Percentiles rank a stretch among this genome's conserved stretches.
Conservation (phyloP, 2,113 vertebrate genomes). For the Atlantisia rogersi region DNA sequence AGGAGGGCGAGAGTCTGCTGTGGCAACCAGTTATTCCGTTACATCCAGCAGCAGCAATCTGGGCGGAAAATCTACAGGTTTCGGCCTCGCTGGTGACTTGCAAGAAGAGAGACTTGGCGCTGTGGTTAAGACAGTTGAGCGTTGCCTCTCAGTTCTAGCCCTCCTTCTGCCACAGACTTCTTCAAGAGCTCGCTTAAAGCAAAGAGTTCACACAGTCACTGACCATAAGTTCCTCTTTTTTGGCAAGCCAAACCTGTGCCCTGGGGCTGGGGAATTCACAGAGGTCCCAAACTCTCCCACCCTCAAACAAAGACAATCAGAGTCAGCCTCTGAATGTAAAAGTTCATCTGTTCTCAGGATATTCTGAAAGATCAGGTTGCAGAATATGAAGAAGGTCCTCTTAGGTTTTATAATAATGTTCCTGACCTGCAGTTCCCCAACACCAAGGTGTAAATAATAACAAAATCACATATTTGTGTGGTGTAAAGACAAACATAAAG, state of each 20-base stretch:
- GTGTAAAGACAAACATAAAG: background rate
- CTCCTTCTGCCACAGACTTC: background rate
- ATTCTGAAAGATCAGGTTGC: background rate
- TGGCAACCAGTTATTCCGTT: background rate
- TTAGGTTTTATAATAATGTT: background rate
- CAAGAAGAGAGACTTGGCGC: background rate
- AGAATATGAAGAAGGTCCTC: background rate
- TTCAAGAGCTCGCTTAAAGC: background rate
- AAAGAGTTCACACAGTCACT: background rate
- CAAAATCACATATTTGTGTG: background rate
- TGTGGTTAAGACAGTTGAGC: slow-evolving; percentile 56
- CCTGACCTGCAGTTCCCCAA: background rate
- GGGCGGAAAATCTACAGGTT: background rate
- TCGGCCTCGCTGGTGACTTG: accelerated
- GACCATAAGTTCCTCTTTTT: background rate
- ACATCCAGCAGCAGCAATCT: background rate
- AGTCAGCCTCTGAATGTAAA: background rate
- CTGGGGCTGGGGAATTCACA: background rate
- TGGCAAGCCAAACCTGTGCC: accelerated
- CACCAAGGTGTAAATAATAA: background rate
- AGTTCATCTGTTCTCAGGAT: background rate
- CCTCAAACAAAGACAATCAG: background rate
- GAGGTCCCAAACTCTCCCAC: background rate
- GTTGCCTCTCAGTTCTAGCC: background rate
- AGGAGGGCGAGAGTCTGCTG: background rate